Conservation (phyloP, 2,888 invertebrate genomes). For the Tigriopus californicus region DNA sequence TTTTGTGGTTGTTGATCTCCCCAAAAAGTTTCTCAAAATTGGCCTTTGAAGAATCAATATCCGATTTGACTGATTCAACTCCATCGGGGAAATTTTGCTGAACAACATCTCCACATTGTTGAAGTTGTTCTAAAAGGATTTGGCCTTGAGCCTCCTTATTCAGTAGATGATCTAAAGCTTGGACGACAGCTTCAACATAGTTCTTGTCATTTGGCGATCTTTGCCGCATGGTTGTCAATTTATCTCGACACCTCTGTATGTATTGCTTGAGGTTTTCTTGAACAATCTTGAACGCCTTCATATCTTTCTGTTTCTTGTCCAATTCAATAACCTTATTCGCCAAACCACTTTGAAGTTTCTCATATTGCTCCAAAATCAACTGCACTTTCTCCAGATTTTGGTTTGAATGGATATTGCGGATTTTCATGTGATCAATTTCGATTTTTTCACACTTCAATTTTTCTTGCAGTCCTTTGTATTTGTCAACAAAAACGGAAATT, state of each 20-base stretch:
- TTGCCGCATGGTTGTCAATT: conserved; percentile 10
- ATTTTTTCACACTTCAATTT: conserved; percentile 72
- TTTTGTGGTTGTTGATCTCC: conserved; percentile 66
- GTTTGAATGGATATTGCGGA: conserved; percentile 38
- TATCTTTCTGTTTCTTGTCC: conserved; percentile 3
- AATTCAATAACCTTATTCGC: neutral
- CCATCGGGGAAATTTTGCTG: conserved; percentile 7
- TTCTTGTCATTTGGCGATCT: conserved; percentile 13
- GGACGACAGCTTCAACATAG: conserved; percentile 12
- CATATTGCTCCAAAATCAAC: conserved; percentile 48
- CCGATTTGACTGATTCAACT: neutral
- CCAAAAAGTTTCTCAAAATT: conserved; percentile 59
- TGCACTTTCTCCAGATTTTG: conserved; percentile 63
- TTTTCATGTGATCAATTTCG: conserved; percentile 64
- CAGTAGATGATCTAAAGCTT: conserved; percentile 43
- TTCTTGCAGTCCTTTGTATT: conserved; percentile 65
- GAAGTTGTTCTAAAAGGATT: conserved; percentile 60
- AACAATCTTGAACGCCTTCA: neutral
- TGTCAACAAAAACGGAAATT: conserved; percentile 36
- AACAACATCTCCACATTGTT: conserved; percentile 69
- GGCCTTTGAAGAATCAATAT: conserved; percentile 29
- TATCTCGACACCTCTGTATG: conserved; percentile 14
- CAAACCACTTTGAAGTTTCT: conserved; percentile 29
- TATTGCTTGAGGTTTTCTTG: conserved; percentile 17
- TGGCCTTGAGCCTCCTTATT: conserved; percentile 72